A percentile compares a stretch with the other conserved stretches of the same genome.
Evolutionary conservation across 64 coral and sea anemone genomes (phyloP).

Genomic region (Acropora yongei): DNA sequence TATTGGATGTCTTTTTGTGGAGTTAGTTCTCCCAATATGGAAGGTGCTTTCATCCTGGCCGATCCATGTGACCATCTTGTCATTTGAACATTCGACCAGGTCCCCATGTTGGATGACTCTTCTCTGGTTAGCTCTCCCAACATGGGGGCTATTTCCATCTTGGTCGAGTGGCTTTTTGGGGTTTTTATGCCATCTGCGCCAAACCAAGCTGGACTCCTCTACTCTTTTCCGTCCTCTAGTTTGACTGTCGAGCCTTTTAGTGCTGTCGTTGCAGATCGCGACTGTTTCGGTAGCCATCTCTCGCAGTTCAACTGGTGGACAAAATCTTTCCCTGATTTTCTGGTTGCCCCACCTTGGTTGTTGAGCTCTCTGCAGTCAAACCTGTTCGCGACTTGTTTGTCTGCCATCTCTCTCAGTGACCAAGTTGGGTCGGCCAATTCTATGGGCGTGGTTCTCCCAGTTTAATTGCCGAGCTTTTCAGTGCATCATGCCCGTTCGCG

Average conservation of each 20-base stretch:
- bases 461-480: background rate
- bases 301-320: constrained; percentile 1
- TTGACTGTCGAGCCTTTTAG: background rate
- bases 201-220: background rate
- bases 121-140: background rate
- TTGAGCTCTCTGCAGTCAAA: constrained; percentile 3
- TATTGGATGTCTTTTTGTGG: background rate
- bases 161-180: background rate
- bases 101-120: constrained; percentile 7
- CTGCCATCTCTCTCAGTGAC: constrained; percentile 14
- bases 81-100: no score
- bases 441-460: background rate
- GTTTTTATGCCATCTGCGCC: background rate
- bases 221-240: background rate
- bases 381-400: constrained; percentile 25
- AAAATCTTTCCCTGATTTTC: constrained; percentile 20
- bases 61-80: no score
- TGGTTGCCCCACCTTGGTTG: constrained; percentile 10
- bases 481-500: constrained; percentile 23
- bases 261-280: constrained; percentile 9
- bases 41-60: background rate
- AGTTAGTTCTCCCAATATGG: constrained; percentile 12
- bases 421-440: background rate
- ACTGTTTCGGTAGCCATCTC: constrained; percentile 6
- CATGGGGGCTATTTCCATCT: background rate